phyloP scores from a whole-genome alignment of 2,888 invertebrate genomes.

The Drosophila kambysellisi region DNA sequence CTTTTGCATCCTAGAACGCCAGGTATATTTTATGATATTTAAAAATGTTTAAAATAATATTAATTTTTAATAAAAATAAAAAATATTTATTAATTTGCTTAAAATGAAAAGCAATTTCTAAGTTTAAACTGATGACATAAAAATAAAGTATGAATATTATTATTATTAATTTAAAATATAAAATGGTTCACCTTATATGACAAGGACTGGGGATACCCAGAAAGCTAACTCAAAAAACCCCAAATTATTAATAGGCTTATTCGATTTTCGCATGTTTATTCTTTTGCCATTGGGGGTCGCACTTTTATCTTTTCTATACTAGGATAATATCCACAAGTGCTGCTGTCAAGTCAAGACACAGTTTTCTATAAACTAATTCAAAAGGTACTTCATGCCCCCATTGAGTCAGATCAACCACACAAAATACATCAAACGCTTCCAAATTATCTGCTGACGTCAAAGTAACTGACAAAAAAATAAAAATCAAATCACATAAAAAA shows the following conservation, averaged over 20 bases:
- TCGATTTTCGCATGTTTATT: background rate
- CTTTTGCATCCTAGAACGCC: too few relatives aligned
- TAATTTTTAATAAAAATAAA: background rate
- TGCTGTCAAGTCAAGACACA: constrained; percentile 12
- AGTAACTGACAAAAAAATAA: constrained; percentile 43
- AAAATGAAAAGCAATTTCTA: background rate
- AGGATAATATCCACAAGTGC: constrained; percentile 1
- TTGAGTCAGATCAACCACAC: constrained; percentile 22
- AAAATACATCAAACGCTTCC: constrained; percentile 4
- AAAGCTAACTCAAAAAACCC: background rate
- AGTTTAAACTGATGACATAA: background rate
- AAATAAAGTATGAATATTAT: background rate
- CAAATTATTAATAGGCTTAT: background rate
- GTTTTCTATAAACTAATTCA: constrained; percentile 11
- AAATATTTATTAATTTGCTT: background rate
- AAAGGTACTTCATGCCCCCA: constrained; percentile 15
- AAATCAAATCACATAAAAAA: background rate
- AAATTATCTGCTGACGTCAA: constrained; percentile 63
- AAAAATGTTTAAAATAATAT: constrained; percentile 2
- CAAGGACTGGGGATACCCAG: background rate
- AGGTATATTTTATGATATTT: background rate
- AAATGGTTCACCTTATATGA: background rate
- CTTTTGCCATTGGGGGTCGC: background rate
- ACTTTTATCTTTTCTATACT: background rate
- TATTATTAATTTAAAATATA: background rate